Base-by-base conservation (phyloP, 2,888 invertebrate species). In the Zaprionus lineosus region DNA sequence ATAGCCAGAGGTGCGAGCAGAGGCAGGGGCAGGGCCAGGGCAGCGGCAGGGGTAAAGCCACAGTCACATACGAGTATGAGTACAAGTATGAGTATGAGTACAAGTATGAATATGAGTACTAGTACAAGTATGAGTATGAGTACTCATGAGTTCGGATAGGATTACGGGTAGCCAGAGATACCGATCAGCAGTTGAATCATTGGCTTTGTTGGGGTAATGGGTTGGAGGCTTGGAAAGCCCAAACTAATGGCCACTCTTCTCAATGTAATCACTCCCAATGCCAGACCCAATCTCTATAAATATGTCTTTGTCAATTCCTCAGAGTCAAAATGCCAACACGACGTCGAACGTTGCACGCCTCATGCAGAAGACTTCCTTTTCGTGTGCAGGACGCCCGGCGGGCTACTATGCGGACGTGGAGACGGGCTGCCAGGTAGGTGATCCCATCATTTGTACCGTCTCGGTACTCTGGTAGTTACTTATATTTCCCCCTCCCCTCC, bases 351-450 rank as follows among this genome's bases (percentile, higher is more conserved):
- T 9, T 28, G 14, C 59, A 11, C 66, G 26, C 9, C 56, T 39
- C 1, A 65, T 90, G 28, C 90, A 91, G 0, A 88, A 89, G 63
- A 92, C 92, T 3, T 91, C 91, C 63, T 95, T 95, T 88, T 92
- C 94, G 0, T 95, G 95, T 71, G 89, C 91, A 19, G 93, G 93
- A 28, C 91, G 94, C 15, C 91, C 91, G 2, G 89, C 94, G 0
- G 95, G 95, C 0, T 95, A 95, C 87, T 95, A 95, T 83, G 95
- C 95, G 1, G 95, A 95, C 84, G 91, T 95, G 41, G 93, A 93
- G 59, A 93, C 94, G 3, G 94, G 94, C 39, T 95, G 95, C 84
- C 94, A 94, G 92, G 94, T 94, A n/a, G n/a, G n/a, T n/a, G n/a
- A n/a, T n/a, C 3, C 3, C 1, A 6, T 9, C 7, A 1, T 14